Base-by-base conservation (phyloP, 2,113 vertebrate species). In the Hiodon tergisus region DNA sequence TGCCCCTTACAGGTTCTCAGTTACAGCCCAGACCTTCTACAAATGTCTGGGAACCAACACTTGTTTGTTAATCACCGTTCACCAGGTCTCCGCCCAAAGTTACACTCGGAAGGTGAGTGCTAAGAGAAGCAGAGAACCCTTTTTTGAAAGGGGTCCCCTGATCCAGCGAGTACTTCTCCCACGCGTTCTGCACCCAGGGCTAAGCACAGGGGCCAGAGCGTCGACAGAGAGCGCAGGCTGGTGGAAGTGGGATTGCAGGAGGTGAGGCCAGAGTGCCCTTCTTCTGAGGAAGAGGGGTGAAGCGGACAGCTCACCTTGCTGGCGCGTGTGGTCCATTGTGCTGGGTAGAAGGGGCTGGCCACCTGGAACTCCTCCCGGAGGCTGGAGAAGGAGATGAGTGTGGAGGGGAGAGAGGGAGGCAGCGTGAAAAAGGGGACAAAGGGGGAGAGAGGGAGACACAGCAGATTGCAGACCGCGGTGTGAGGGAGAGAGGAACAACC, bases 271-370 rank as follows among this genome's bases (percentile, higher is more conserved):
- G 11, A 69, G 13, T 4, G 67, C 14, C 51, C 50, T 46, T 16
- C 50, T 52, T 50, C 50, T 2, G 31, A n/a, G 11, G 13, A n/a
- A 17, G 48, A 47, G 51, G 53, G 5, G 31, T 59, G 7, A 13
- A 65, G 55, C 17, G 2, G 8, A 6, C 11, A 46, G 13, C 46
- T 4, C 86, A 99, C 97, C 97, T 95, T 98, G 97, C 87, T 97
- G 95, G 86, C 97, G 90, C 69, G 94, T 95, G 76, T 96, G 97
- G 86, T 98, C 97, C 97, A 99, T 98, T 0, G 92, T 92, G 82
- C 96, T 98, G 82, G 96, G 94, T 87, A 99, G 92, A 93, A 99
- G 93, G 48, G 96, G 95, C 90, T 99, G 97, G 76, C 96, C 95
- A 82, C 97, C 94, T 4, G 97, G 96, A 84, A 97, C 97, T 59